phyloP scores from a whole-genome alignment of 2,797 vertebrate genomes.

The Rhabdophis nuchalis region DNA sequence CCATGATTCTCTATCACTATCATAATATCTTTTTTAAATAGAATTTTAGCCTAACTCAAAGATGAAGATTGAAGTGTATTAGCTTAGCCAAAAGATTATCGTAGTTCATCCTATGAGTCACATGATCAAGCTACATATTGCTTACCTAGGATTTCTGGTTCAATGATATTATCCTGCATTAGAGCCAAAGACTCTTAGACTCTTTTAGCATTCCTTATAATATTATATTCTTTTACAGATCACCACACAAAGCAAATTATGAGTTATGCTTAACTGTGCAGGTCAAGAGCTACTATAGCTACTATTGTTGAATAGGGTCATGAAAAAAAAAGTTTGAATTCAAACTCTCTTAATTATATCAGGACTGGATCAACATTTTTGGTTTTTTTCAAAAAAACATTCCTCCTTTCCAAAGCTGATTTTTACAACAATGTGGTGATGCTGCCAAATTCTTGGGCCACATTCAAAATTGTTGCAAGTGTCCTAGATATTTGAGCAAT shows the following conservation, averaged over 20 bases:
- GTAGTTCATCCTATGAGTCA: background rate
- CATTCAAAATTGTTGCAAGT: background rate
- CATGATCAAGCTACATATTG: background rate
- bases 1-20: background rate
- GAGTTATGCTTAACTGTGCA: background rate
- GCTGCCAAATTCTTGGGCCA: background rate
- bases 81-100: background rate
- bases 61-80: background rate
- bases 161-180: background rate
- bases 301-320: background rate
- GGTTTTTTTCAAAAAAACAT: background rate
- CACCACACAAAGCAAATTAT: background rate
- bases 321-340: background rate
- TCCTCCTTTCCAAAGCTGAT: background rate
- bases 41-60: background rate
- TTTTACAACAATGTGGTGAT: background rate
- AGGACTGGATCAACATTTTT: background rate
- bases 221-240: background rate
- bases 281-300: background rate
- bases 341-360: background rate
- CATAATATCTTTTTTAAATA: background rate
- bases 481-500: background rate
- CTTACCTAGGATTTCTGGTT: background rate
- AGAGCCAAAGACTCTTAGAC: background rate
- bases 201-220: background rate